These are phyloP conservation scores for Brachionus rubens DNA, from an alignment of 1,140 invertebrate species.

Conservation along the genomic window DNA sequence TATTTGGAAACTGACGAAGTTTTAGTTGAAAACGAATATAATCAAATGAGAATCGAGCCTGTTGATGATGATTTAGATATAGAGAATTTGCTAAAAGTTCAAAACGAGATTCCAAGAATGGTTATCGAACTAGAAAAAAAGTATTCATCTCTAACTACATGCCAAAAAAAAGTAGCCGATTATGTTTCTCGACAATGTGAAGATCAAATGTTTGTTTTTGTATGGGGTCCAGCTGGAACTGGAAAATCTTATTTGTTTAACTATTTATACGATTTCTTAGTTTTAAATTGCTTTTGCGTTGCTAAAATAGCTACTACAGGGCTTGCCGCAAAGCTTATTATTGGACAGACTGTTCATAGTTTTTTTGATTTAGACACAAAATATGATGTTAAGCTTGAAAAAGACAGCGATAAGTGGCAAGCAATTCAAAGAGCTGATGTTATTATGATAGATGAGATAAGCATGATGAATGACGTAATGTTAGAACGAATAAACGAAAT, in stretches of 20 bases:
- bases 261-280: background rate
- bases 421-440: slow-evolving; percentile 1
- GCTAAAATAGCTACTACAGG: background rate
- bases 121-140: too few species aligned
- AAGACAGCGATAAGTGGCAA: background rate
- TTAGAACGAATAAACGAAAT: background rate
- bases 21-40: too few species aligned
- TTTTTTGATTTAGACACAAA: background rate
- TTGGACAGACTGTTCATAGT: background rate
- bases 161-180: background rate
- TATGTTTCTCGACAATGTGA: background rate
- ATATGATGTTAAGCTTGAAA: background rate
- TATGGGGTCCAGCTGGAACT: background rate
- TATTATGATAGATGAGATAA: background rate
- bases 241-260: background rate
- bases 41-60: too few species aligned
- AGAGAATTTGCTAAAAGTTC: too few species aligned
- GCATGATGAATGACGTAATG: background rate
- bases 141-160: background rate
- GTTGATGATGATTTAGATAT: too few species aligned
- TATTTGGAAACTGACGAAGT: too few species aligned
- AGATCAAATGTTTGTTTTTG: background rate
- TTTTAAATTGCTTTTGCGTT: background rate
- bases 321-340: background rate
- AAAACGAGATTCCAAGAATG: too few species aligned